Conservation (phyloP, 1,140 invertebrate genomes). For the Sycobia sp. region DNA sequence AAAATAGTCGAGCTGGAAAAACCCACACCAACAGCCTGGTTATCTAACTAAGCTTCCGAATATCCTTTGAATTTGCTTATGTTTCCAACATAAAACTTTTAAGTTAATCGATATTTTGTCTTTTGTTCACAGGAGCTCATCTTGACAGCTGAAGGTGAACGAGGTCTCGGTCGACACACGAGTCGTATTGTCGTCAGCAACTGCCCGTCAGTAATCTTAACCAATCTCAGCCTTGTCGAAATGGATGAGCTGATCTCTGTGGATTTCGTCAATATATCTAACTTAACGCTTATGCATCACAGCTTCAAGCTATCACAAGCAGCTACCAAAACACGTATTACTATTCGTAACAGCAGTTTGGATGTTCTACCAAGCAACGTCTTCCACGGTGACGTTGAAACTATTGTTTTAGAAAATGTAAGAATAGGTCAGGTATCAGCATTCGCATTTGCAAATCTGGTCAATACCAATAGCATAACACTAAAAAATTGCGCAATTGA, state of each 20-base stretch:
- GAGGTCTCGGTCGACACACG: constrained; percentile 60
- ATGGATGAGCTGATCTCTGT: constrained; percentile 60
- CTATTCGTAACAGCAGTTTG: constrained; percentile 58
- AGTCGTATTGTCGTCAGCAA: constrained; percentile 62
- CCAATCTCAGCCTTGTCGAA: constrained; percentile 59
- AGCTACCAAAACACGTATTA: constrained; percentile 46
- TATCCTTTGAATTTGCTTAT: not conserved
- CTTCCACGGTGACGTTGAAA: constrained; percentile 72
- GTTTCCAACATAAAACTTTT: no score
- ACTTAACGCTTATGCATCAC: constrained; percentile 56
- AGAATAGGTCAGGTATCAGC: constrained; percentile 68
- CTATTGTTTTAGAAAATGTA: constrained; percentile 68
- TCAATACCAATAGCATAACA: constrained; percentile 57
- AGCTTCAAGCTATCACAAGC: constrained; percentile 52
- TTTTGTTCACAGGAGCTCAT: constrained; percentile 63
- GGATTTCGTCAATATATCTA: constrained; percentile 58
- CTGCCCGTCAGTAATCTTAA: constrained; percentile 62
- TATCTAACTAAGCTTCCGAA: constrained; percentile 5
- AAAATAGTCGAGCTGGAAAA: not conserved
- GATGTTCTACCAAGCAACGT: constrained; percentile 69
- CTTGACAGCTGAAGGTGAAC: constrained; percentile 64
- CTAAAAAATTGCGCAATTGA: constrained; percentile 64
- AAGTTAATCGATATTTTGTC: constrained; percentile 22
- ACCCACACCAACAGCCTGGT: constrained; percentile 2
- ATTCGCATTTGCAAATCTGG: constrained; percentile 75